A percentile compares a stretch with the other conserved stretches of the same genome.
These are phyloP conservation scores for Mormyrus iriodes DNA, from an alignment of 2,113 vertebrate genomes.

Conservation along the genomic window DNA sequence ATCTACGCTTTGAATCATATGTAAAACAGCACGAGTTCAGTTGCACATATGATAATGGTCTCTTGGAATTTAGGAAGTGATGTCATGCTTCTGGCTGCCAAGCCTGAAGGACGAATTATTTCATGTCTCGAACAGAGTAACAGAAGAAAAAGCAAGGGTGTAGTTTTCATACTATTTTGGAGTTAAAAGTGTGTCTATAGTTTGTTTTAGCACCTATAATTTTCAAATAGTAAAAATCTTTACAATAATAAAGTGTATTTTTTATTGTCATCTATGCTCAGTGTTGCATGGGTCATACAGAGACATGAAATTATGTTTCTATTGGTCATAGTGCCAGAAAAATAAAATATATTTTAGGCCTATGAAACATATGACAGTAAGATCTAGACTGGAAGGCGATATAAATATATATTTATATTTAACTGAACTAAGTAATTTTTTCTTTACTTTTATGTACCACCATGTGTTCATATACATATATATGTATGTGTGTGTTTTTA, in stretches of 20 bases:
- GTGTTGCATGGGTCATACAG: no score
- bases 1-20: constrained; percentile 22
- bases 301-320: no score
- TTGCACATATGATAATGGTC: constrained; percentile 43
- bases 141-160: constrained; percentile 30
- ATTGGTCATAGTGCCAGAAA: no score
- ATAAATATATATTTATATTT: no score
- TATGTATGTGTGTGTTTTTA: no score
- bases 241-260: background rate
- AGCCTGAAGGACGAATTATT: constrained; percentile 41
- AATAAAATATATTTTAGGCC: no score
- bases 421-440: no score
- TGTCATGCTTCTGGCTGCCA: constrained; percentile 43
- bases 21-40: constrained; percentile 33
- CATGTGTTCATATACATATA: background rate
- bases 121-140: constrained; percentile 37
- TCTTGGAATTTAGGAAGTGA: constrained; percentile 48
- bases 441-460: no score
- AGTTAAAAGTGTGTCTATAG: background rate
- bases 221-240: background rate
- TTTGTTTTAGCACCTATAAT: background rate
- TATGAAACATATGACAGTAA: no score
- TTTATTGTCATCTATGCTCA: no score
- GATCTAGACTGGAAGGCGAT: no score
- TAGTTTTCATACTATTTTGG: background rate